Base-by-base conservation (phyloP, 2,888 invertebrate genomes). In the Macrosiphum euphorbiae region DNA sequence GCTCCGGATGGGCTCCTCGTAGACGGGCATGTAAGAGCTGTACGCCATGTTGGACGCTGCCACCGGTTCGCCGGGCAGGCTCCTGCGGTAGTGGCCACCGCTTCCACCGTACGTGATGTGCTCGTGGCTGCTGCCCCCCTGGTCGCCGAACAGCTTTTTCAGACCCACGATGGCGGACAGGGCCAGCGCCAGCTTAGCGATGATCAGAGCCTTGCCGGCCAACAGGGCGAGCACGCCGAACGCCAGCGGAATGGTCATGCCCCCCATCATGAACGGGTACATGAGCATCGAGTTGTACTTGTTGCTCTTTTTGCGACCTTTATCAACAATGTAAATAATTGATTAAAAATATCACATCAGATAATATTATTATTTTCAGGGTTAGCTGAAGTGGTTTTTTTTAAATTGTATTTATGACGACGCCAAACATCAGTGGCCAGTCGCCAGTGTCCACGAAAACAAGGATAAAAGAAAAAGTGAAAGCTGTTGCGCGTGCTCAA, bases 181-280 rank as follows among this genome's bases (percentile, higher is more conserved):
- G 0, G 98, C 98, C 92, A 98, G 96, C 0, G 98, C 98, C 95
- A 98, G 96, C 95, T 98, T 98, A 95, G 98, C 98, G 90, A 98
- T 97, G 95, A 98, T 98, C 95, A 98, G 96, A 86, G 98, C 98
- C 96, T 98, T 98, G 95, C 98, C 98, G 87, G 98, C 98, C 94
- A 98, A 96, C 91, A 98, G 96, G 44, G 98, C 98, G 52, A 98
- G 96, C 20, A 98, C 98, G 94, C 98, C 98, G 94, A 98, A 97
- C 5, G 98, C 98, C 92, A 98, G 96, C 11, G 98, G 98, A 86
- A 98, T 97, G 95, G 98, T 96, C 95, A 98, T 98, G 92, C 98
- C 98, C 94, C 97, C 98, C 95, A 98, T 97, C 95, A 98, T 96
- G 94, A 98, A 96, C 11, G 98, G 98, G 95, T 98, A 97, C 95